Conservation (phyloP, 2,888 invertebrate genomes). For the Cheilosia vernalis region DNA sequence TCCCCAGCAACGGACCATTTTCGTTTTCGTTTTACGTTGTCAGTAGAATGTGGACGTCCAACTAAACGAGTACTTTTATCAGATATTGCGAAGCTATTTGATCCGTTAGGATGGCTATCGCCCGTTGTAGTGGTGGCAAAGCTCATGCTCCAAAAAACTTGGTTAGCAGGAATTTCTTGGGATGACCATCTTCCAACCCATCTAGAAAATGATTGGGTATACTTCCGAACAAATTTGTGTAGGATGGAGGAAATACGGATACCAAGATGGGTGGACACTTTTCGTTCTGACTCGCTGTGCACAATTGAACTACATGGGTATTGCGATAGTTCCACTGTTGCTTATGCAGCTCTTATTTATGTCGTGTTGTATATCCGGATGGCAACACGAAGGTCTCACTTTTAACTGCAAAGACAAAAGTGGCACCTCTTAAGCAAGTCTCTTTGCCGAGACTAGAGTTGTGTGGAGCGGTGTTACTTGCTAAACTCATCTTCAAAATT, state of each 20-base stretch:
- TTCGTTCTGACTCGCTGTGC: neutral
- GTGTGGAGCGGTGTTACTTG: neutral
- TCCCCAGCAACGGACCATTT: slow-evolving; percentile 22
- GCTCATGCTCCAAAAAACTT: neutral
- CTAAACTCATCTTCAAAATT: neutral
- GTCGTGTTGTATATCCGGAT: neutral
- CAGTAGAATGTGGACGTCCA: neutral
- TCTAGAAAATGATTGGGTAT: neutral
- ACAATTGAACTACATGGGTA: neutral
- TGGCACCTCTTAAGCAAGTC: neutral
- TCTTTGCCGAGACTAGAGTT: slow-evolving; percentile 5
- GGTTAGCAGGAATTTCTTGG: slow-evolving; percentile 8
- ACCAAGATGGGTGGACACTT: neutral
- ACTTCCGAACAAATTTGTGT: neutral
- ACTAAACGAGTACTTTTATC: slow-evolving; percentile 1
- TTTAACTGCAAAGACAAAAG: slow-evolving; percentile 5
- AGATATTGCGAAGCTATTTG: neutral
- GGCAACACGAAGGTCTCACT: neutral
- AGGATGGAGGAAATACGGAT: neutral
- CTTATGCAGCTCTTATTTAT: neutral
- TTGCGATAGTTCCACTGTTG: slow-evolving; percentile 9
- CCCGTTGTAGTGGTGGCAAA: neutral
- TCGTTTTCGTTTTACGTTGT: neutral
- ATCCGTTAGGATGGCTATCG: slow-evolving; percentile 1
- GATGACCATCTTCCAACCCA: neutral